Evolutionary conservation across 2,797 vertebrate genomes (phyloP).

Genomic region (Basileuterus tristriatus): DNA sequence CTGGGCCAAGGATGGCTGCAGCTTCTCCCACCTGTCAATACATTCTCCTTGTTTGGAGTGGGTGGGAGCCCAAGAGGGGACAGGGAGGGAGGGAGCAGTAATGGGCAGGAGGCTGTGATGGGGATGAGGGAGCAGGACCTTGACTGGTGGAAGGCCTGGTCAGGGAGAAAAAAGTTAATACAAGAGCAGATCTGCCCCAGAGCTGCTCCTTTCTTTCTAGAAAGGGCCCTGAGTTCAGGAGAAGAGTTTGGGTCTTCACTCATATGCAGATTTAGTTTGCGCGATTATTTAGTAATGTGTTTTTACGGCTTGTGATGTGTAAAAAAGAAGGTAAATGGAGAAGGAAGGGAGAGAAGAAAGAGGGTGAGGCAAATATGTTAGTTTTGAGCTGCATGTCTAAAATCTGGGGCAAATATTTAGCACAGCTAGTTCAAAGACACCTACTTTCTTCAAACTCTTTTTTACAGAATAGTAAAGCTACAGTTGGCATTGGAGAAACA

Average conservation of each 20-base stretch:
- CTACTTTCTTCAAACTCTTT: conserved; percentile 14
- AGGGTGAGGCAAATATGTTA: not conserved
- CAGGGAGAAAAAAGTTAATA: not conserved
- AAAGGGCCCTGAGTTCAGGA: not conserved
- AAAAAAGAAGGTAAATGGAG: not conserved
- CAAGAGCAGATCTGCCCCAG: not conserved
- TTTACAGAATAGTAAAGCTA: not conserved
- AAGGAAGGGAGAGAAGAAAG: not conserved
- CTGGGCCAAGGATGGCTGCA: not conserved
- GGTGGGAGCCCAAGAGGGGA: not conserved
- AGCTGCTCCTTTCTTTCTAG: not conserved
- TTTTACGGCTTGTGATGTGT: not conserved
- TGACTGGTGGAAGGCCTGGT: not conserved
- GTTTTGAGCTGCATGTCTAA: conserved; percentile 10
- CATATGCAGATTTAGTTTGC: not conserved
- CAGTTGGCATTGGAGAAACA: not conserved
- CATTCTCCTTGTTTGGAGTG: not conserved
- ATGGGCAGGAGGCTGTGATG: not conserved
- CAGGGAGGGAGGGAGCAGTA: not conserved
- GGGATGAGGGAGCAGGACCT: not conserved
- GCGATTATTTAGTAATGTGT: not conserved
- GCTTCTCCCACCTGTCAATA: not conserved
- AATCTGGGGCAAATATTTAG: conserved; percentile 62
- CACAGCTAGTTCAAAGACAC: conserved; percentile 49
- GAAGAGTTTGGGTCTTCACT: not conserved